These are phyloP conservation scores for Zaprionus inermis DNA, from an alignment of 1,140 invertebrate species.

Conservation along the genomic window DNA sequence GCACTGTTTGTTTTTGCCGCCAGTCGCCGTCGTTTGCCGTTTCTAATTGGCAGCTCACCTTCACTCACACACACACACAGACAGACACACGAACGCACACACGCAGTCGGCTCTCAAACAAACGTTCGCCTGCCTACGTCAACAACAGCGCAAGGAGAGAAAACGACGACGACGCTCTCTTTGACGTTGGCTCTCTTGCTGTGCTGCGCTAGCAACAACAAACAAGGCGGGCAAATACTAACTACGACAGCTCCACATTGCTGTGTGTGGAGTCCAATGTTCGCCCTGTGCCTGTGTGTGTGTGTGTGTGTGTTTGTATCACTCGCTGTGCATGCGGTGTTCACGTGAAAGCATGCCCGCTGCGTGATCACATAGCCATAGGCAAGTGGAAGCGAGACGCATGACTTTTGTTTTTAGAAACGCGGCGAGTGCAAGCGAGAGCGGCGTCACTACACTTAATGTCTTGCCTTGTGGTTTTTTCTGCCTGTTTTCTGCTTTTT, in stretches of 20 bases:
- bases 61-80: constrained; percentile 20
- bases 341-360: constrained; percentile 84
- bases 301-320: constrained; percentile 69
- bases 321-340: constrained; percentile 80
- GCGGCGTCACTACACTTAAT: constrained; percentile 44
- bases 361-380: constrained; percentile 76
- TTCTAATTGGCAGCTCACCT: constrained; percentile 48
- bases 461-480: constrained; percentile 47
- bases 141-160: constrained; percentile 5
- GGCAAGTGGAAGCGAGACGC: constrained; percentile 64
- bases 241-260: constrained; percentile 42
- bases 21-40: constrained; percentile 20
- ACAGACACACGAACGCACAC: neutral
- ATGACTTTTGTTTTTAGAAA: constrained; percentile 84
- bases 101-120: constrained; percentile 40
- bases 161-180: constrained; percentile 18
- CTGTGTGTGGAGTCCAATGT: constrained; percentile 74
- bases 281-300: constrained; percentile 40
- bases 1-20: constrained; percentile 54
- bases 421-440: constrained; percentile 62
- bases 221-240: constrained; percentile 32
- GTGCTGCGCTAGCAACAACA: constrained; percentile 25
- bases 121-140: constrained; percentile 33
- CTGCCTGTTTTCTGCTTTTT: constrained; percentile 1
- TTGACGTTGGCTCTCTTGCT: constrained; percentile 21